A percentile compares a stretch with the other conserved stretches of the same genome.
Evolutionary conservation across 2,113 vertebrate species (phyloP).

Genomic region (Petromus typicus): DNA sequence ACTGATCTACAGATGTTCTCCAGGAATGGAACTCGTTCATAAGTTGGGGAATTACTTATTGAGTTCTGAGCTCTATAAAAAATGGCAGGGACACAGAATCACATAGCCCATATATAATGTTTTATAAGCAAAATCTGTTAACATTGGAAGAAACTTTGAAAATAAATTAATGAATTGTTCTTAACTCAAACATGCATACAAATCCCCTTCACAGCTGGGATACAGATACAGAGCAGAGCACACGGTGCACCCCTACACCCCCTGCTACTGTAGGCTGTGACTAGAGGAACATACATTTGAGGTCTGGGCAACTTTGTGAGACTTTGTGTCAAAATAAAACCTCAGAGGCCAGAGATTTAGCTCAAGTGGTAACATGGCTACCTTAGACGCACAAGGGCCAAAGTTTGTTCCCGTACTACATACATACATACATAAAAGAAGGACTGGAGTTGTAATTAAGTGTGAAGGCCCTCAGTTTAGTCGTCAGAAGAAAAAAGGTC

Average conservation of each 20-base stretch:
- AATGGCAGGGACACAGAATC: neutral
- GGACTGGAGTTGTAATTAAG: neutral
- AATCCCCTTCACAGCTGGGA: neutral
- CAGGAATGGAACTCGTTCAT: neutral
- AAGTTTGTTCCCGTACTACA: no score
- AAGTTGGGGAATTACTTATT: neutral
- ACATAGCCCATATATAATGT: neutral
- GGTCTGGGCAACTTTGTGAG: neutral
- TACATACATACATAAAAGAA: neutral
- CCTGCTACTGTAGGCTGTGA: neutral
- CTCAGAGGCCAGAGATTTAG: no score
- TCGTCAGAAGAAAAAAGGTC: conserved; percentile 13
- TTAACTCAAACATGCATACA: neutral
- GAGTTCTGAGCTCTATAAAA: conserved; percentile 23
- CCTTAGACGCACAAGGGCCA: no score
- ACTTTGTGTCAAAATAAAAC: no score
- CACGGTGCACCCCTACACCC: neutral
- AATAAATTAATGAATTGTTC: neutral
- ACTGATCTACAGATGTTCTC: neutral
- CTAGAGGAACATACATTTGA: neutral
- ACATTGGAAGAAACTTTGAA: neutral
- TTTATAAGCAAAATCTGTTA: conserved; percentile 14
- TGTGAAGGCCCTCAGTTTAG: neutral
- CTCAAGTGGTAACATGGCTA: no score
- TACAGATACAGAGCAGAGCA: neutral